Percentiles rank a stretch among this genome's conserved stretches.
Conservation (phyloP, 2,113 vertebrate genomes). For the Callipepla squamata region DNA sequence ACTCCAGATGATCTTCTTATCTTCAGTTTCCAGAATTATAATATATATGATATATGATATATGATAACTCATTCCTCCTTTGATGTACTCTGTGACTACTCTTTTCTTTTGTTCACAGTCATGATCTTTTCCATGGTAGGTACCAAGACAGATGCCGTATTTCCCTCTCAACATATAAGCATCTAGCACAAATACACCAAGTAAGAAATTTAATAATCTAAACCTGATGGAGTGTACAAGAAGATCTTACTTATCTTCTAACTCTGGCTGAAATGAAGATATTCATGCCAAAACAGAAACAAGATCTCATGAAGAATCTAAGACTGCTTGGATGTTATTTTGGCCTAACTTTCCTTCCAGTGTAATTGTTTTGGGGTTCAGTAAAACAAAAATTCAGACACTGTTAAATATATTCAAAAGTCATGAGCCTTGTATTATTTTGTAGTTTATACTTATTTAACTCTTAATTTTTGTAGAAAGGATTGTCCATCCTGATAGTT, state of each 20-base stretch:
- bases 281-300: not conserved
- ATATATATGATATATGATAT: no score
- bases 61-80: not conserved
- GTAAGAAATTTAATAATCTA: not conserved
- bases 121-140: not conserved
- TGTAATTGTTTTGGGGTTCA: not conserved
- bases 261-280: not conserved
- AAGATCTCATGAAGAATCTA: not conserved
- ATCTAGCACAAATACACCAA: not conserved
- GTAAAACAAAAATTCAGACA: not conserved
- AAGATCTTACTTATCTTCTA: not conserved
- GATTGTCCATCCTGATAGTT: not conserved
- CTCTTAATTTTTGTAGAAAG: not conserved
- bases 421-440: not conserved
- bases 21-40: rapidly evolving
- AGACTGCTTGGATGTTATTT: not conserved
- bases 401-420: not conserved
- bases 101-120: not conserved
- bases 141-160: not conserved
- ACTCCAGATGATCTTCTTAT: not conserved
- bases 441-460: not conserved
- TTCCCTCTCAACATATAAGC: rapidly evolving
- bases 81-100: not conserved
- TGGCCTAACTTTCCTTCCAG: not conserved
- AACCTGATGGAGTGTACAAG: not conserved